Conservation (phyloP, 1,140 invertebrate genomes). For the Leptinotarsa texana region DNA sequence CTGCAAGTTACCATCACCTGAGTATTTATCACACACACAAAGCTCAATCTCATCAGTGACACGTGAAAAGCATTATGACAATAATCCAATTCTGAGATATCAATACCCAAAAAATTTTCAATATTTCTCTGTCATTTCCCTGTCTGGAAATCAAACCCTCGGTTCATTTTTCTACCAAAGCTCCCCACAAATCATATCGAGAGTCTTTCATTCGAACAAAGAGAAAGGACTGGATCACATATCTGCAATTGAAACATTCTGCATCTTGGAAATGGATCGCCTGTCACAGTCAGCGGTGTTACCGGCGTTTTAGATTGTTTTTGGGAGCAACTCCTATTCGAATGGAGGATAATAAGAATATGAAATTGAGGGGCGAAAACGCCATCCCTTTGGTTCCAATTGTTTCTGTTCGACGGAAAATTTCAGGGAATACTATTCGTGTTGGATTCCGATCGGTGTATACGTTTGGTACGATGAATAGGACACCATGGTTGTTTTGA, state of each 20-base stretch:
- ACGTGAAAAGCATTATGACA: no score
- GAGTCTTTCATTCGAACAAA: slow-evolving; percentile 4
- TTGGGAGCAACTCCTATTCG: neutral
- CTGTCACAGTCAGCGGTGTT: neutral
- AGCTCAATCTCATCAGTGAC: no score
- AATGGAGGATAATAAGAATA: slow-evolving; percentile 10
- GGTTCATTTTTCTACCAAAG: neutral
- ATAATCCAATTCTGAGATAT: neutral
- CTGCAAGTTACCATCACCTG: no score
- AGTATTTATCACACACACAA: no score
- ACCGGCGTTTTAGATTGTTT: slow-evolving; percentile 3
- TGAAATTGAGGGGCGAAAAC: neutral
- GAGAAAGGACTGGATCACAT: neutral
- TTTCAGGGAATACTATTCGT: no score
- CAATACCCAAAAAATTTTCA: neutral
- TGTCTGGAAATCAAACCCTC: neutral
- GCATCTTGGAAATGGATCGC: slow-evolving; percentile 14
- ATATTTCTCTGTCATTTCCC: neutral
- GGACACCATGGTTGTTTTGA: no score
- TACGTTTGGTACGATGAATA: no score
- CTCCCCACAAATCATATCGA: slow-evolving; percentile 2
- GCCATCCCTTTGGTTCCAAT: no score
- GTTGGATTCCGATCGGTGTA: no score
- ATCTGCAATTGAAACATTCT: slow-evolving; percentile 21
- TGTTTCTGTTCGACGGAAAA: no score